Conservation (phyloP, 2,113 vertebrate genomes). For the Dipodomys merriami region DNA sequence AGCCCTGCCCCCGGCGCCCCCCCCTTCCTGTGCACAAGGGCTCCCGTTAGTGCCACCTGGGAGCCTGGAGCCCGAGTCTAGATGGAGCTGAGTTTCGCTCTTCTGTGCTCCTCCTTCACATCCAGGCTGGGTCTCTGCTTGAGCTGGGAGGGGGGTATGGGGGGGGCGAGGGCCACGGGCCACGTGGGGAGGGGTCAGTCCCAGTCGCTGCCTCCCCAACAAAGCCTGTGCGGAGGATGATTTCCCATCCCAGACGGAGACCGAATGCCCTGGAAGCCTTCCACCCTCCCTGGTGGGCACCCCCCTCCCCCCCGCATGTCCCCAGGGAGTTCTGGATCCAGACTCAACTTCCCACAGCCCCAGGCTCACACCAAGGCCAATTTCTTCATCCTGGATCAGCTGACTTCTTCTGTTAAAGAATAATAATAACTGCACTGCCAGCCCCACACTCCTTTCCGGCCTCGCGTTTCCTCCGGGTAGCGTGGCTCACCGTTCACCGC, state of each 20-base stretch:
- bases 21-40: not conserved
- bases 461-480: slow-evolving; percentile 73
- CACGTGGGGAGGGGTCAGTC: too few relatives aligned
- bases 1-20: too few relatives aligned
- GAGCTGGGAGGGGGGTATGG: too few relatives aligned
- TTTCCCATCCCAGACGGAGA: not conserved
- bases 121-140: too few relatives aligned
- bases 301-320: not conserved
- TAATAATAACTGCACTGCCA: slow-evolving; percentile 66
- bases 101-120: too few relatives aligned
- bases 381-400: slow-evolving; percentile 75
- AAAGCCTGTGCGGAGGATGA: too few relatives aligned
- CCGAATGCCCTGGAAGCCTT: slow-evolving; percentile 45
- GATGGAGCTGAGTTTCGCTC: not conserved
- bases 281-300: not conserved
- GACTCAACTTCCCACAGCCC: not conserved
- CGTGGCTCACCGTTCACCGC: slow-evolving; percentile 26
- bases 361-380: slow-evolving; percentile 51
- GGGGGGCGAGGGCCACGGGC: too few relatives aligned
- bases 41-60: not conserved
- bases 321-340: slow-evolving; percentile 43
- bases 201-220: too few relatives aligned
- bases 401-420: slow-evolving; percentile 62
- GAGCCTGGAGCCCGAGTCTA: not conserved
- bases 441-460: slow-evolving; percentile 49